phyloP scores from a whole-genome alignment of 2,113 vertebrate species.

The Nerophis ophidion region DNA sequence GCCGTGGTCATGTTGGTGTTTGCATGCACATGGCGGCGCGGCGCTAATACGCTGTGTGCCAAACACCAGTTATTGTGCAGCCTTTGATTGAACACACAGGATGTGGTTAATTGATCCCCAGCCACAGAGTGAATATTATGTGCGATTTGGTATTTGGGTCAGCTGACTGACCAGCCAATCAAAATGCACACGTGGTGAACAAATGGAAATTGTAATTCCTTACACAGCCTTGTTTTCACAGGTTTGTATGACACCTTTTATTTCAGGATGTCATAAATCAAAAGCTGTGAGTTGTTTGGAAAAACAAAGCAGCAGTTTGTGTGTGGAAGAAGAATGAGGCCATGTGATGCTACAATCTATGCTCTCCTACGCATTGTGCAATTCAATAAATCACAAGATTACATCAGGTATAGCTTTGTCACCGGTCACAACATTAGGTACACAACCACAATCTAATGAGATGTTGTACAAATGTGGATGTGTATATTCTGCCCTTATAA shows the following conservation, averaged over 20 bases:
- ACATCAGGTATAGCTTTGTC: too few relatives aligned
- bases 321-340: too few relatives aligned
- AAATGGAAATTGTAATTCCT: too few relatives aligned
- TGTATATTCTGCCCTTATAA: too few relatives aligned
- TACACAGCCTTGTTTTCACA: neutral
- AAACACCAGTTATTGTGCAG: constrained; percentile 45
- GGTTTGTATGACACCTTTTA: neutral
- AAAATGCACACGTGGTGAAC: neutral
- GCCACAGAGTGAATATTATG: constrained; percentile 29
- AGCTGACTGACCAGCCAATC: constrained; percentile 29
- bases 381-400: constrained; percentile 8
- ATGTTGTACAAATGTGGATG: too few relatives aligned
- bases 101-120: constrained; percentile 63
- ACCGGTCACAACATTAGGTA: too few relatives aligned
- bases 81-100: constrained; percentile 50
- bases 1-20: constrained; percentile 76
- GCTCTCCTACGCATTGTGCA: constrained; percentile 18
- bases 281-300: neutral
- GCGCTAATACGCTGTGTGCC: constrained; percentile 73
- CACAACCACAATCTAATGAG: too few relatives aligned
- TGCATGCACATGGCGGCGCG: constrained; percentile 47
- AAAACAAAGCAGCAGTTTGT: too few relatives aligned
- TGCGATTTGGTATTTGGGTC: constrained; percentile 44
- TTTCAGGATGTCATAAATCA: constrained; percentile 4
- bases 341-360: constrained; percentile 58